Percentiles rank a stretch among this genome's conserved stretches.
Evolutionary conservation across 2,113 vertebrate species (phyloP).

Genomic region (Phrynosoma platyrhinos): DNA sequence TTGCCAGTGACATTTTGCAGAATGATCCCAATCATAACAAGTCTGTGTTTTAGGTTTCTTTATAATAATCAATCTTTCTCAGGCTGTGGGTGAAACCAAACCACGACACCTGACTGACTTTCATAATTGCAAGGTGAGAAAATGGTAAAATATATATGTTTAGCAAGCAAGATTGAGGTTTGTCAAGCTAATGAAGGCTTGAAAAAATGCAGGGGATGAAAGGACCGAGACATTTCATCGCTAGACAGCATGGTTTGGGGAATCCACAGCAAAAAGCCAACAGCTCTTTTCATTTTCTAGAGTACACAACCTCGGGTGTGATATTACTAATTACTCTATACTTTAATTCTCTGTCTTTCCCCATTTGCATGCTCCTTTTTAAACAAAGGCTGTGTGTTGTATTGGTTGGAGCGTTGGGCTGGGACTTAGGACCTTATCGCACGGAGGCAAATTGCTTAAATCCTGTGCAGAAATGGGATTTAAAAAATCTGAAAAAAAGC

Average conservation of each 20-base stretch:
- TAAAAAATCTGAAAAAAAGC: too few species aligned
- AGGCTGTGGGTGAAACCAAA: not conserved
- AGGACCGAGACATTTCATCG: not conserved
- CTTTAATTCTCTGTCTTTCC: too few species aligned
- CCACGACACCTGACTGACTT: not conserved
- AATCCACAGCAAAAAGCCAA: not conserved
- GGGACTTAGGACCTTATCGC: too few species aligned
- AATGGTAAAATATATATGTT: not conserved
- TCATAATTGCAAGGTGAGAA: not conserved
- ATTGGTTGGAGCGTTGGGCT: too few species aligned
- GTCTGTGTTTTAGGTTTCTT: not conserved
- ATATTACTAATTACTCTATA: too few species aligned
- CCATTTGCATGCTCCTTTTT: too few species aligned
- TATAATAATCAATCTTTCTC: not conserved
- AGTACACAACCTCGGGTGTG: too few species aligned
- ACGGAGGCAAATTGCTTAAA: too few species aligned
- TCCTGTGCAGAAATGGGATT: too few species aligned
- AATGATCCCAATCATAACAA: not conserved
- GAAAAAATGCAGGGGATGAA: not conserved
- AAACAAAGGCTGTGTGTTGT: too few species aligned
- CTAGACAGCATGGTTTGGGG: too few species aligned
- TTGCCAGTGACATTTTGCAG: not conserved
- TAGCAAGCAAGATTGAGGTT: not conserved
- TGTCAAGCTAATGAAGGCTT: not conserved
- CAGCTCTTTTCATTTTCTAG: not conserved